These are phyloP conservation scores for Odontamblyopus lacepedii DNA, from an alignment of 2,797 vertebrate species.

Conservation along the genomic window DNA sequence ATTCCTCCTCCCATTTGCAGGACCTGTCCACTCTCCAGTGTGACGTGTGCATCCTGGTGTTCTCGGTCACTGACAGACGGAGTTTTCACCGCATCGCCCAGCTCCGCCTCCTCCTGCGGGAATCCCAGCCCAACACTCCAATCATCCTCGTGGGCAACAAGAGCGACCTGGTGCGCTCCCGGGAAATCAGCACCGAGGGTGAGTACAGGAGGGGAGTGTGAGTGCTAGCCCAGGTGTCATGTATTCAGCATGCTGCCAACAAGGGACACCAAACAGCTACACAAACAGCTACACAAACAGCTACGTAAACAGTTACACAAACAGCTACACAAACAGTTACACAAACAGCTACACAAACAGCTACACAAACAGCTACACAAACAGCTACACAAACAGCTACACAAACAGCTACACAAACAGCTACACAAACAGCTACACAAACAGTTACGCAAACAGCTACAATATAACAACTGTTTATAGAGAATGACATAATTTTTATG, in stretches of 20 bases:
- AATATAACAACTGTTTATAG: not conserved
- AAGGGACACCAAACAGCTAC: not conserved
- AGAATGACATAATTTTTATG: not conserved
- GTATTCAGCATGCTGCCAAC: not conserved
- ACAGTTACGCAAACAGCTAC: not conserved
- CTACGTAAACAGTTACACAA: too few relatives aligned
- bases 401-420: too few relatives aligned
- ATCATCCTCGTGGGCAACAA: slow-evolving; percentile 94
- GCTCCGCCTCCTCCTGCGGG: slow-evolving; percentile 84
- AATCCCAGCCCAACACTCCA: slow-evolving; percentile 83
- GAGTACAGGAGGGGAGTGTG: slow-evolving; percentile 30
- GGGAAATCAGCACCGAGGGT: slow-evolving; percentile 89
- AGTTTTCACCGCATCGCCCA: slow-evolving; percentile 88
- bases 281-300: not conserved
- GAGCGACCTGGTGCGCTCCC: slow-evolving; percentile 89
- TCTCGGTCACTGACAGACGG: slow-evolving; percentile 89
- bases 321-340: too few relatives aligned
- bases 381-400: too few relatives aligned
- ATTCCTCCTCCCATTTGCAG: slow-evolving; percentile 57
- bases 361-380: too few relatives aligned
- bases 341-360: too few relatives aligned
- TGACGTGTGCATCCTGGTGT: slow-evolving; percentile 90
- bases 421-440: too few relatives aligned
- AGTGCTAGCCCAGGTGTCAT: not conserved
- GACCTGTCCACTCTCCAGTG: slow-evolving; percentile 86